These are phyloP conservation scores for Pinna nobilis DNA, from an alignment of 1,140 invertebrate genomes.

Conservation along the genomic window DNA sequence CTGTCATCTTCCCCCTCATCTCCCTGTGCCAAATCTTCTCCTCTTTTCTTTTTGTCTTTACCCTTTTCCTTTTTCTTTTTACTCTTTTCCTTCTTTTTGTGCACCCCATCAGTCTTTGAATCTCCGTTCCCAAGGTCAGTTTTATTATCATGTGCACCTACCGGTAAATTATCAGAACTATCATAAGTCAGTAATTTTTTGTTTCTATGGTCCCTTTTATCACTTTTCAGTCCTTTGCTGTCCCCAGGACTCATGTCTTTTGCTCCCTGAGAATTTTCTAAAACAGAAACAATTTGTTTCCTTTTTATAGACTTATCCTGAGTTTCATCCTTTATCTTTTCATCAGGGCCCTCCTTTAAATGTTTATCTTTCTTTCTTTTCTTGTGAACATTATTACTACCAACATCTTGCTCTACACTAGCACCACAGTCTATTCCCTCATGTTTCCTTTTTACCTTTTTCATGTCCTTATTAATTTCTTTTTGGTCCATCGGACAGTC, in stretches of 20 bases:
- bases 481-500: neutral
- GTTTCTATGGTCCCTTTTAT: neutral
- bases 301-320: neutral
- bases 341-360: neutral
- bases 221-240: no score
- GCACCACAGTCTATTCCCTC: no score
- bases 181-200: neutral
- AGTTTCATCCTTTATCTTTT: neutral
- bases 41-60: conserved; percentile 18
- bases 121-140: neutral
- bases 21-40: neutral
- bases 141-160: neutral
- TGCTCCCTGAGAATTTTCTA: neutral
- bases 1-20: conserved; percentile 34
- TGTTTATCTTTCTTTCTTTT: conserved; percentile 4
- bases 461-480: neutral
- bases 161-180: neutral
- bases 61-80: conserved; percentile 32
- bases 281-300: neutral
- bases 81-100: conserved; percentile 18
- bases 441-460: neutral
- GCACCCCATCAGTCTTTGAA: neutral
- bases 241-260: no score
- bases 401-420: no score
- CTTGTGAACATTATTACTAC: no score